These are phyloP conservation scores for Crotalus viridis DNA, from an alignment of 2,113 vertebrate genomes.

Conservation along the genomic window DNA sequence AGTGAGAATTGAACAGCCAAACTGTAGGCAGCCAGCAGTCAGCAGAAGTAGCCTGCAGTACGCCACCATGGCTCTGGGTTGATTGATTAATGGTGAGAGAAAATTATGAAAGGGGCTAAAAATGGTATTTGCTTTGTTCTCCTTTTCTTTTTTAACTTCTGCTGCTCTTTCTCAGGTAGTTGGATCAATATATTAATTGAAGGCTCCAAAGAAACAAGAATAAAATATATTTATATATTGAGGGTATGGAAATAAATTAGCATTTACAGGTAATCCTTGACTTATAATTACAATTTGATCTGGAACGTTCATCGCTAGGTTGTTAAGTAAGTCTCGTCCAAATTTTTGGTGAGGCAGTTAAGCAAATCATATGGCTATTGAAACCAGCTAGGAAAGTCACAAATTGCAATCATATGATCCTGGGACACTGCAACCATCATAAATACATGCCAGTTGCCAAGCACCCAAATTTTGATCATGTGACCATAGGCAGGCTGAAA, in stretches of 20 bases:
- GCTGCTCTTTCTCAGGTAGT: constrained; percentile 13
- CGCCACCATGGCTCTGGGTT: too few relatives aligned
- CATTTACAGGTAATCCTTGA: not conserved
- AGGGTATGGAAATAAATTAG: not conserved
- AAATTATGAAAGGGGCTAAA: constrained; percentile 19
- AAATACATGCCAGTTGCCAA: not conserved
- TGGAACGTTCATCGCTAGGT: not conserved
- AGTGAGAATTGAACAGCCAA: too few relatives aligned
- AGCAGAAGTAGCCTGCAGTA: too few relatives aligned
- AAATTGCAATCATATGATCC: not conserved
- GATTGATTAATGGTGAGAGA: not conserved
- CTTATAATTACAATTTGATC: not conserved
- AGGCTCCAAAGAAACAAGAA: constrained; percentile 12
- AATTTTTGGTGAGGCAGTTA: not conserved
- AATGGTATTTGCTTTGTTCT: not conserved
- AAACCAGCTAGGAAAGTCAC: not conserved
- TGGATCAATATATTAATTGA: not conserved
- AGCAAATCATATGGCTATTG: not conserved
- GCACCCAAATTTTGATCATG: not conserved
- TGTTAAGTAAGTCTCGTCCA: not conserved
- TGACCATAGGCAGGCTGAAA: not conserved
- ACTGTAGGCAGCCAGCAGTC: too few relatives aligned
- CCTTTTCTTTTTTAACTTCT: not conserved
- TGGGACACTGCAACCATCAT: not conserved
- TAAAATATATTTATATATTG: constrained; percentile 30